Conservation (phyloP, 2,797 vertebrate species). For the Melanotaenia boesemani region DNA sequence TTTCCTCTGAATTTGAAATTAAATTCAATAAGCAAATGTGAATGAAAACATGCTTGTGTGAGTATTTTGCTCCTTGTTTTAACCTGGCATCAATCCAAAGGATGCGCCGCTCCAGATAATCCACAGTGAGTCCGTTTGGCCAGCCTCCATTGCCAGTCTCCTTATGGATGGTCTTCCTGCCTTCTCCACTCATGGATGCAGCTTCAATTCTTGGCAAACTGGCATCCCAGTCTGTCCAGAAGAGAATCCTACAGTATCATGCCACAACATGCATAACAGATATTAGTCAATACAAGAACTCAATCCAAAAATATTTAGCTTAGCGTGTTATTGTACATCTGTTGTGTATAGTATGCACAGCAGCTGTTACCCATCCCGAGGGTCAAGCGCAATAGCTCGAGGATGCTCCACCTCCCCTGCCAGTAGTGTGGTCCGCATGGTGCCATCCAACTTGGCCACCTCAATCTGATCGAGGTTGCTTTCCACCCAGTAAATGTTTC, state of each 20-base stretch:
- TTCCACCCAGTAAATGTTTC: constrained; percentile 98
- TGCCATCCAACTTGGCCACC: constrained; percentile 93
- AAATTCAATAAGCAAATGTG: background rate
- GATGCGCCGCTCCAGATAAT: constrained; percentile 95
- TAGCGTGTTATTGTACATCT: background rate
- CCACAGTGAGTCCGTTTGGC: constrained; percentile 97
- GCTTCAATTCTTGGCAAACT: constrained; percentile 96
- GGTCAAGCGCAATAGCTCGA: constrained; percentile 93
- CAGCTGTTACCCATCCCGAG: constrained; percentile 83
- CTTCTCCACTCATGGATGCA: constrained; percentile 95
- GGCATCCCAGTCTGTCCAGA: constrained; percentile 99
- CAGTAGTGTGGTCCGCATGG: constrained; percentile 92
- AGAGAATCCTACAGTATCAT: constrained; percentile 87
- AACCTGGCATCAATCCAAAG: constrained; percentile 98
- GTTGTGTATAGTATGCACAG: constrained; percentile 1
- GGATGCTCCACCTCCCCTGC: constrained; percentile 96
- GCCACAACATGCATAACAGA: background rate
- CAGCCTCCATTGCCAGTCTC: constrained; percentile 95
- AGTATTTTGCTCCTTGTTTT: constrained; percentile 26
- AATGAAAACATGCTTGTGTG: background rate
- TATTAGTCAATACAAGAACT: background rate
- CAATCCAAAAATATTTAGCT: background rate
- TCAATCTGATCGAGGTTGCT: constrained; percentile 98
- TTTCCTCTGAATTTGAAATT: background rate
- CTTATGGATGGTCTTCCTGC: constrained; percentile 94